phyloP scores from a whole-genome alignment of 2,888 invertebrate species.

The Synergus umbraculus region DNA sequence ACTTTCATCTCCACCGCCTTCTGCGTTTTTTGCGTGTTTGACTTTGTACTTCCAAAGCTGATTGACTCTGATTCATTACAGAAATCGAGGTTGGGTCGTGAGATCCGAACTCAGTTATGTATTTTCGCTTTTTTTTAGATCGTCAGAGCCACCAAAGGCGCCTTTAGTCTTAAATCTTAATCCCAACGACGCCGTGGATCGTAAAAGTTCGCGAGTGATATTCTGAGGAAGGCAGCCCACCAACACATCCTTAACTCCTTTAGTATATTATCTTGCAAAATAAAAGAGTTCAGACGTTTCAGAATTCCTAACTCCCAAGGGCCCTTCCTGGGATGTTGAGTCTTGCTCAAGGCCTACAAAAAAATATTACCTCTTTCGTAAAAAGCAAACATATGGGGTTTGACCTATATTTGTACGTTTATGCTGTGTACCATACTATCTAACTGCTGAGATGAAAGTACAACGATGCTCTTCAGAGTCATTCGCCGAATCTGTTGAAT shows the following conservation, averaged over 20 bases:
- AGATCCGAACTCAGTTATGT: background rate
- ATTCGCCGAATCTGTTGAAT: background rate
- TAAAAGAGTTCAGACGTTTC: conserved; percentile 61
- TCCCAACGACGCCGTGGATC: conserved; percentile 21
- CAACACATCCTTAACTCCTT: conserved; percentile 45
- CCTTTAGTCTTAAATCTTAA: conserved; percentile 18
- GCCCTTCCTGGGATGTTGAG: conserved; percentile 52
- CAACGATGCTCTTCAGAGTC: conserved; percentile 17
- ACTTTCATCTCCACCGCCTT: background rate
- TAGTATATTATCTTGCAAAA: conserved; percentile 49
- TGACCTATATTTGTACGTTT: conserved; percentile 39
- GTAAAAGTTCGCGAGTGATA: conserved; percentile 18
- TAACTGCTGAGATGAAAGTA: conserved; percentile 15
- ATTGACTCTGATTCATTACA: conserved; percentile 9
- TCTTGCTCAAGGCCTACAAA: conserved; percentile 62
- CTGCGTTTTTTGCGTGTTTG: background rate
- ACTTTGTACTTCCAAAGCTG: background rate
- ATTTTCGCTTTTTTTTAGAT: conserved; percentile 19
- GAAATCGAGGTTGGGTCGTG: background rate
- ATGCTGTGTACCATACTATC: background rate
- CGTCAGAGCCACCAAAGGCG: background rate
- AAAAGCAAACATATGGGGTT: conserved; percentile 8
- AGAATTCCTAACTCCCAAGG: conserved; percentile 50
- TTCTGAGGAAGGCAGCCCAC: conserved; percentile 4
- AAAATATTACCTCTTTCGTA: conserved; percentile 49